These are phyloP conservation scores for Seira musarum DNA, from an alignment of 2,888 invertebrate genomes.

Conservation along the genomic window DNA sequence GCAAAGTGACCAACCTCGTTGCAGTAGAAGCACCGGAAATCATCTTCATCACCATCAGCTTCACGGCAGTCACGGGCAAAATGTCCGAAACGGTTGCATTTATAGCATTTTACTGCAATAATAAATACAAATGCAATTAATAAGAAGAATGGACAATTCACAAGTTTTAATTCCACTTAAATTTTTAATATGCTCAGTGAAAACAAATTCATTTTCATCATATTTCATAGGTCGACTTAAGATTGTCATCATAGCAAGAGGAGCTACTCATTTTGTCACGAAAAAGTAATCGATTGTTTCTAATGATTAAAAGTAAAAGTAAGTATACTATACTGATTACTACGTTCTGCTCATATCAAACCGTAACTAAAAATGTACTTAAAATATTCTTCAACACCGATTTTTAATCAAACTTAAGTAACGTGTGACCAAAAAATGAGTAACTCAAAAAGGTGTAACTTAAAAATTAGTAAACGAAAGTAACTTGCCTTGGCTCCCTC, in stretches of 20 bases:
- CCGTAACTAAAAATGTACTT: too few relatives aligned
- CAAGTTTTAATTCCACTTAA: too few relatives aligned
- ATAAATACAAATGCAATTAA: slow-evolving; percentile 43
- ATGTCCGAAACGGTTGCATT: slow-evolving; percentile 94
- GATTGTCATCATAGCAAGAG: background rate
- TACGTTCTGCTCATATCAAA: too few relatives aligned
- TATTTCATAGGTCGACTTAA: background rate
- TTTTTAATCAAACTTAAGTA: too few relatives aligned
- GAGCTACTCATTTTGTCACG: too few relatives aligned
- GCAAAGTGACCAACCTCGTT: slow-evolving; percentile 83
- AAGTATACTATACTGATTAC: too few relatives aligned
- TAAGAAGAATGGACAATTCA: slow-evolving; percentile 32
- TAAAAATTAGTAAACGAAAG: background rate
- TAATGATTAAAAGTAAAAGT: too few relatives aligned
- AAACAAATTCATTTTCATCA: background rate
- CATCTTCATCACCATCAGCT: too few relatives aligned
- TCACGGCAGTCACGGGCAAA: slow-evolving; percentile 95
- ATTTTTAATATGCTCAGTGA: background rate
- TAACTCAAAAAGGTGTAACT: background rate
- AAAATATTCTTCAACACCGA: too few relatives aligned
- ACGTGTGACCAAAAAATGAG: too few relatives aligned
- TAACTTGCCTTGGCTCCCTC: background rate
- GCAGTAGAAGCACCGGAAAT: slow-evolving; percentile 75
- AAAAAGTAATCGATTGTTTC: too few relatives aligned
- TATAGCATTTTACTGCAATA: slow-evolving; percentile 88